Base-by-base conservation (phyloP, 1,140 invertebrate species). In the Vollenhovia emeryi region DNA sequence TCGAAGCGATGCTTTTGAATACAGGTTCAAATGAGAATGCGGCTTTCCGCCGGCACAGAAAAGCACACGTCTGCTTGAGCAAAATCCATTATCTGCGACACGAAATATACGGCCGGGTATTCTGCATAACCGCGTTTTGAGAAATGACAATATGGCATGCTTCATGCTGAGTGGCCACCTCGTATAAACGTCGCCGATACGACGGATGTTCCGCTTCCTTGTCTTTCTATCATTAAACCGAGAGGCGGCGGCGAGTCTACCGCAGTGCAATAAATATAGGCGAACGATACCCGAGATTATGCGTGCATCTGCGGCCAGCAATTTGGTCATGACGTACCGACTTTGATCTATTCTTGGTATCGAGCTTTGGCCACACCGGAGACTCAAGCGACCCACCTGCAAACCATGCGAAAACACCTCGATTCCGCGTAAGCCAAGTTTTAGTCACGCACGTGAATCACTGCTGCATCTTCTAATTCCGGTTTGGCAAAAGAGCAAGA, bases 261-360 rank as follows among this genome's bases (percentile, higher is more conserved):
- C 66, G 24, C 78, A n/a, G 4, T 59, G 84, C 43, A 89, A 89
- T 89, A 89, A 86, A 88, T 89, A 89, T 79, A 86, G 60, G 83
- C 52, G 76, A 86, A 89, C 69, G 84, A 71, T 57, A 86, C 36
- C 75, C 84, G 83, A 87, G 87, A 84, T 82, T 66, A 83, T 36
- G 60, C 59, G 48, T 68, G 75, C 85, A 80, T 90, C 89, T 84
- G 83, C 82, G 76, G 82, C 73, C 85, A 62, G 75, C 84, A 75
- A 90, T 89, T 80, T 69, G 55, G 83, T 73, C 52, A 48, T 30
- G 71, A 73, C 36, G 66, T 55, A 30, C 59, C 76, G 21, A 84
- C 89, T 89, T 87, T 87, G 89, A 87, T 89, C 89, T 90, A 90
- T 89, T 90, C 71, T 69, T 52, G 74, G 78, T 86, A n/a, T 30